Base-by-base conservation (phyloP, 2,113 vertebrate species). In the Pholis gunnellus region DNA sequence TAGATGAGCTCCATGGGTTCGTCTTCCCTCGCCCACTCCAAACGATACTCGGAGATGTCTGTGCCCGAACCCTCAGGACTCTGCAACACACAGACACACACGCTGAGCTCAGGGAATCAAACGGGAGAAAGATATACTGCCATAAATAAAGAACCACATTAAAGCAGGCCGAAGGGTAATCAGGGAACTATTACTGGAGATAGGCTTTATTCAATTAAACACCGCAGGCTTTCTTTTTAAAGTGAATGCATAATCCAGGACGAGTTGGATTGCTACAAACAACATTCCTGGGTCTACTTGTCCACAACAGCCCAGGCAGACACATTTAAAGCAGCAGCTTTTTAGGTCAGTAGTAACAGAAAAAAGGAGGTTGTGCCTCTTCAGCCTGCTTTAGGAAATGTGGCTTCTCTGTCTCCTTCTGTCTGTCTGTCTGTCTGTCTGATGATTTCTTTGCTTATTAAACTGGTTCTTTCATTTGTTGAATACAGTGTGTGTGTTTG, bases 1-100 rank as follows among this genome's bases (percentile, higher is more conserved):
- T 99, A 99, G 17, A 96, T 88, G 20, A 97, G 94, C 86, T 98
- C 97, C 91, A 97, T 95, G 77, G 96, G 95, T 1, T 97, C 97
- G 29, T 97, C 96, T 86, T 97, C 97, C 27, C 90, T 92, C 81
- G 97, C 97, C 98, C 98, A 99, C 85, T 98, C 97, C 93, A 99
- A 91, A 84, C 96, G 96, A 92, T 99, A 99, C 88, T 97, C 97
- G 0, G 98, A 97, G 92, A 99, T 96, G 90, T 99, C 98, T 2
- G 96, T 95, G 50, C 97, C 98, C n/a, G 96, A 97, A 84, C 96
- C 97, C 81, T 98, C 97, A 0, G 97, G 97, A 94, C 96, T 97
- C 98, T 99, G 95, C 17, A 59, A 88, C 65, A 87, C 81, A 85
- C 8, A 25, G 14, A 59, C 42, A 81, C 6, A 74, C 72, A 80